Evolutionary conservation across 92 coral and sea anemone species (phyloP), one percentile per base, ranked within the genome.

Genomic region (Epizoanthus stellaris): DNA sequence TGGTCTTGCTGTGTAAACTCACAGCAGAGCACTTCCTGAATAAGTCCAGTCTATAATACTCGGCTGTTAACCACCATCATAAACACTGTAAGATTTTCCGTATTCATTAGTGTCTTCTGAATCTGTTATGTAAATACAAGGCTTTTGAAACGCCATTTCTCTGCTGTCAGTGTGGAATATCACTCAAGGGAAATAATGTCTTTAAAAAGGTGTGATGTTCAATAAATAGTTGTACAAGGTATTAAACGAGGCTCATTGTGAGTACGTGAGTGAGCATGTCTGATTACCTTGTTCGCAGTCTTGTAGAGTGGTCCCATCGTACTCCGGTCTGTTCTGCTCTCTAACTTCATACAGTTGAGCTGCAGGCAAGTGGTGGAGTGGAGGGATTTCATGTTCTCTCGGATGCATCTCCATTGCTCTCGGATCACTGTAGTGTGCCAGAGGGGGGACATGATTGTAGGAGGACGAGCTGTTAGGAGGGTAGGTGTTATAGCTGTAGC

Each of bases 241-340:
- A 76, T 57, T 68, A 63, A 88, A 12, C 85, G 34, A 43, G 45
- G 64, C 39, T 63, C 36, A 62, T 15, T 43, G 77, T 79, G 83
- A 62, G 82, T 39, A 52, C 56, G 83, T 43, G 39, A 57, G 14
- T 75, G 23, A 25, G 70, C 79, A 85, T 91, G 85, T 47, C 52
- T 30, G 47, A 77, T 81, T 87, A 94, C 95, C 98, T 92, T 94
- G 98, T 84, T 92, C 98, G 70, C 95, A 90, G 88, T 87, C 91
- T 80, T 85, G 81, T 65, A 85, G 86, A 43, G 76, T 45, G 12
- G 92, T 60, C 53, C 88, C 77, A 14, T 94, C 94, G 70, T 81
- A 74, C 17, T 76, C 82, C 64, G 83, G 88, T 20, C 80, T 70
- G 20, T 75, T 57, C 49, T 77, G 93, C 59, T 87, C 85, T 45